phyloP scores from a whole-genome alignment of 2,797 vertebrate genomes.

The Spondyliosoma cantharus region DNA sequence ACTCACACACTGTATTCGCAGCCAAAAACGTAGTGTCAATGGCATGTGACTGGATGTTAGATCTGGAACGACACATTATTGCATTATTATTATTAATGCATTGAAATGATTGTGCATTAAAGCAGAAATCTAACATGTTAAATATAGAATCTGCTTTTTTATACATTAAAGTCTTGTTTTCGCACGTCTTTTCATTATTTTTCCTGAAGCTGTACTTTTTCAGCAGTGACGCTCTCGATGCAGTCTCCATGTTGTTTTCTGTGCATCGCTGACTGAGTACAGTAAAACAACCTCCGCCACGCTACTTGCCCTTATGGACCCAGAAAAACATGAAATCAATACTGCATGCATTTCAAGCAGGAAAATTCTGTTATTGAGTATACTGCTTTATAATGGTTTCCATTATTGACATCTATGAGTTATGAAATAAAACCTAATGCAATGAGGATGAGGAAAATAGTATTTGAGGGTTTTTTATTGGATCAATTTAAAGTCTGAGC shows the following conservation, averaged over 20 bases:
- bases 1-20: constrained; percentile 35
- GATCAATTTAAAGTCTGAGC: constrained; percentile 78
- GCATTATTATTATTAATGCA: not conserved
- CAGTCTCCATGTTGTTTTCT: constrained; percentile 56
- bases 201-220: constrained; percentile 31
- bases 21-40: constrained; percentile 9
- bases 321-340: constrained; percentile 87
- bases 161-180: not conserved
- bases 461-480: constrained; percentile 82
- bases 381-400: constrained; percentile 84
- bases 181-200: not conserved
- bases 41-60: constrained; percentile 5
- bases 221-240: constrained; percentile 27
- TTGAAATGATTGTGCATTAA: not conserved
- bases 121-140: not conserved
- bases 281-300: constrained; percentile 79
- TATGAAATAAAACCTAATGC: constrained; percentile 86
- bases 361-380: constrained; percentile 85
- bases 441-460: constrained; percentile 84
- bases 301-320: constrained; percentile 85
- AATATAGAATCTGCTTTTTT: not conserved
- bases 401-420: constrained; percentile 85
- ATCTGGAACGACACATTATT: not conserved
- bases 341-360: constrained; percentile 85
- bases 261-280: constrained; percentile 72